Base-by-base conservation (phyloP, 2,797 vertebrate genomes). In the Esox masquinongy region DNA sequence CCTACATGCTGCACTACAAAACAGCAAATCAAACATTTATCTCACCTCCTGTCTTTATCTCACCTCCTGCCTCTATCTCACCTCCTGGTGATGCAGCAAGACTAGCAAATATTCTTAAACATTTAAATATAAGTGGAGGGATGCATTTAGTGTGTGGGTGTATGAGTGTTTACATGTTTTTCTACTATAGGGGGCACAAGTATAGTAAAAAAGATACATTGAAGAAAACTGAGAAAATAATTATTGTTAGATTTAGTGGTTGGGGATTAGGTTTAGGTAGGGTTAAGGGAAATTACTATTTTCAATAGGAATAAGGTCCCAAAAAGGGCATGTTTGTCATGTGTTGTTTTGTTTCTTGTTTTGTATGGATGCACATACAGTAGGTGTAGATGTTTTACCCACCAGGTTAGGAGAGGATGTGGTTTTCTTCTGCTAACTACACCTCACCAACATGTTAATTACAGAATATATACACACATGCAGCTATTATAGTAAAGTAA, bases 351-450 rank as follows among this genome's bases (percentile, higher is more conserved):
- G 50, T 61, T 34, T 63, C 29, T 64, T 24, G n/a, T 43, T 70
- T n/a, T 50, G 22, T 50, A 24, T 29, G 69, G 49, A 47, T 70
- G 69, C 49, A 47, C 11, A 34, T 68, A 34, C 19, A 47, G 67
- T 22, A 22, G 53, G 47, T n/a, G 1, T 74, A 63, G 12, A 24
- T 74, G 73, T 56, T 26, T 68, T 5, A 50, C 15, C 49, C n/a
- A 9, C 49, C 50, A 49, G 49, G 22, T 29, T 70, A 24, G 2
- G 16, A 51, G 49, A 70, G 47, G 47, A 70, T 70, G 69, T 51
- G 47, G 69, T 49, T 70, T 70, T 51, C 22, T 70, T 51, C 68
- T 47, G 68, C n/a, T 70, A 14, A 11, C 39, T 2, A 12, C n/a
- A 47, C 15, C 12, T 49, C 43, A 16, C 14, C 26, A 31, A 31